Evolutionary conservation across 2,797 vertebrate species (phyloP).

Genomic region (Iguana delicatissima): DNA sequence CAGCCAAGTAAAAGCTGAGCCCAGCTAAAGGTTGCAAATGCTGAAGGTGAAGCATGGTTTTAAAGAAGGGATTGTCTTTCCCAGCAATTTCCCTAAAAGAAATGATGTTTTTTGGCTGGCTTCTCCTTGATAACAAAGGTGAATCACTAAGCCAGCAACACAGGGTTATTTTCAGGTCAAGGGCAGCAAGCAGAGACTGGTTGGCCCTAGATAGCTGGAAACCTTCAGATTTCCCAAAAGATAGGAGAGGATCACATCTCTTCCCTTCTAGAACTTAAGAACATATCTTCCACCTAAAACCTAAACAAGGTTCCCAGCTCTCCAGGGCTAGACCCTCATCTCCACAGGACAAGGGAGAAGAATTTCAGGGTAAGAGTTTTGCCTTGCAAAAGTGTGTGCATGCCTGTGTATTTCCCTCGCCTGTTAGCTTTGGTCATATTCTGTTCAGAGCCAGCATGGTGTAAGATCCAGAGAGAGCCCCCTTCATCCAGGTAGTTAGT

Average conservation of each 20-base stretch:
- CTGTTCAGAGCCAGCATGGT: too few species aligned
- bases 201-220: slow-evolving; percentile 65
- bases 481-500: too few species aligned
- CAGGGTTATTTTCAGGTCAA: slow-evolving; percentile 71
- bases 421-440: too few species aligned
- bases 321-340: too few species aligned
- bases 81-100: slow-evolving; percentile 70
- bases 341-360: too few species aligned
- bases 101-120: slow-evolving; percentile 70
- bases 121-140: slow-evolving; percentile 71
- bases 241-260: background rate
- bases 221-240: slow-evolving; percentile 38
- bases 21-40: slow-evolving; percentile 64
- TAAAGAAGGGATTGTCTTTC: slow-evolving; percentile 70
- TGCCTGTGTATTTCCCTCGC: too few species aligned
- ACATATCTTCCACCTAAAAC: too few species aligned
- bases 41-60: slow-evolving; percentile 58
- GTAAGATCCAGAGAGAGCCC: too few species aligned
- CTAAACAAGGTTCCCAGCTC: too few species aligned
- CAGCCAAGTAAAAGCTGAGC: slow-evolving; percentile 37
- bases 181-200: slow-evolving; percentile 65
- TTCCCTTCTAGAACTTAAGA: too few species aligned
- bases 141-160: slow-evolving; percentile 73
- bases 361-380: too few species aligned
- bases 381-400: too few species aligned